Evolutionary conservation across 1,140 invertebrate genomes (phyloP).

Genomic region (Pomacea maculata): DNA sequence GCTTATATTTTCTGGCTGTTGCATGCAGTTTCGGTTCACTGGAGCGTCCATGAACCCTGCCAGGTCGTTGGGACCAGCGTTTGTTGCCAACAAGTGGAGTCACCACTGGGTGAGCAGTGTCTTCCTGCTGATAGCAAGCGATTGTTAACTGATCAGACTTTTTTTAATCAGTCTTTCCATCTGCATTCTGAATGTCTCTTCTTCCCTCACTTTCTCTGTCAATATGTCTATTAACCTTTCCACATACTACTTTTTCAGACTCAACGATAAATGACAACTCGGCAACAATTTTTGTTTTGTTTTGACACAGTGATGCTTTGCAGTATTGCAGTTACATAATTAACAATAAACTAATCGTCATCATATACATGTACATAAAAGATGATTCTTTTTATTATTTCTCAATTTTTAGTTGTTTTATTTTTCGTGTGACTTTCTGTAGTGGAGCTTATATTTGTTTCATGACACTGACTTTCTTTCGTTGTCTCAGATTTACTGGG

Average conservation of each 20-base stretch:
- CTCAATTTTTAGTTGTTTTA: background rate
- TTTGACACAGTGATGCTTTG: too few relatives aligned
- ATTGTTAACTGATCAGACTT: background rate
- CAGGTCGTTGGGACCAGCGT: constrained; percentile 57
- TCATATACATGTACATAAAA: too few relatives aligned
- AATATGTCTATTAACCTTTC: background rate
- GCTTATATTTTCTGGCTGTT: background rate
- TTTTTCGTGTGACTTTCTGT: background rate
- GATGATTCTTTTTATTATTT: too few relatives aligned
- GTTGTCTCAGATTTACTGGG: constrained; percentile 32
- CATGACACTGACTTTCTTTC: background rate
- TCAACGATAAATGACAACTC: background rate
- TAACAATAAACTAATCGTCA: too few relatives aligned
- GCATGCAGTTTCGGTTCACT: constrained; percentile 50
- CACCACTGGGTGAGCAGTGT: constrained; percentile 75
- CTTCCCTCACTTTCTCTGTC: background rate
- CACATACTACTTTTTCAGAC: background rate
- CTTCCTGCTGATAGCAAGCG: background rate
- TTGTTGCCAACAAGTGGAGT: constrained; percentile 78
- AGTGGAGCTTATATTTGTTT: background rate
- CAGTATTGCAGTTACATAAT: too few relatives aligned
- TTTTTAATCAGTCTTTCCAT: constrained; percentile 1
- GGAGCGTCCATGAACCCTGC: constrained; percentile 60
- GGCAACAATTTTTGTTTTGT: too few relatives aligned
- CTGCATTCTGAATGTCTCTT: background rate